These are phyloP conservation scores for Volucella bombylans DNA, from an alignment of 2,888 invertebrate species.

Conservation along the genomic window DNA sequence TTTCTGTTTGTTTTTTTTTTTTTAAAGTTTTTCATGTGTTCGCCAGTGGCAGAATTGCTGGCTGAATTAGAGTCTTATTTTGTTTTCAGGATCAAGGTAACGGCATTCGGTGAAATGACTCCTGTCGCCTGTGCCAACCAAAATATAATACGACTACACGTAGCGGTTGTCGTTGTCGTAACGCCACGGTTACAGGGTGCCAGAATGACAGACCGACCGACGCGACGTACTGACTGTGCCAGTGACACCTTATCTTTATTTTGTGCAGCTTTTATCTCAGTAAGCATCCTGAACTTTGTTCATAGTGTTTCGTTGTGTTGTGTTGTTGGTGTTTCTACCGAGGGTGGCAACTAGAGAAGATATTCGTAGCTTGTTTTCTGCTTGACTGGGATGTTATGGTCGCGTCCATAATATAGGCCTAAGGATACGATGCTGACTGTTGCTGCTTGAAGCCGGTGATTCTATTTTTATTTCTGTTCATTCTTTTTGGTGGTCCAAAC, in stretches of 20 bases:
- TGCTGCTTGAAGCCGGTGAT: slow-evolving; percentile 38
- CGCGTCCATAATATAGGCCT: slow-evolving; percentile 51
- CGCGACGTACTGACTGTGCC: background rate
- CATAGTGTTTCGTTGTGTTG: slow-evolving; percentile 36
- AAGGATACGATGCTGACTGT: slow-evolving; percentile 63
- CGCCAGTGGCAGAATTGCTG: slow-evolving; percentile 40
- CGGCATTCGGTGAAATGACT: slow-evolving; percentile 58
- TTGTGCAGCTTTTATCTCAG: slow-evolving; percentile 48
- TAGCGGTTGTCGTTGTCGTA: slow-evolving; percentile 51
- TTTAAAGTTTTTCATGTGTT: slow-evolving; percentile 48
- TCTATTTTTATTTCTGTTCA: background rate
- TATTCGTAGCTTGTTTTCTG: background rate
- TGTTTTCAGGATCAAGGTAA: slow-evolving; percentile 66
- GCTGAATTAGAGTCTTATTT: slow-evolving; percentile 39
- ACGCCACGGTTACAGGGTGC: slow-evolving; percentile 1
- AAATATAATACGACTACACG: slow-evolving; percentile 37
- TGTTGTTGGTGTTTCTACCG: background rate
- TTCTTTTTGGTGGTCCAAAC: slow-evolving; percentile 33
- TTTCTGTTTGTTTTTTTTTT: background rate
- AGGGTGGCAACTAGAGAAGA: too few relatives aligned
- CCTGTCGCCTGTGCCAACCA: slow-evolving; percentile 50
- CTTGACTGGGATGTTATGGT: slow-evolving; percentile 32
- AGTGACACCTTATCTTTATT: slow-evolving; percentile 29
- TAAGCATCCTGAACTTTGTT: slow-evolving; percentile 1
- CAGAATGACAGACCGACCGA: background rate